Evolutionary conservation across 2,797 vertebrate genomes (phyloP), one percentile per base, ranked within the genome.

Genomic region (Gymnothorax javanicus): DNA sequence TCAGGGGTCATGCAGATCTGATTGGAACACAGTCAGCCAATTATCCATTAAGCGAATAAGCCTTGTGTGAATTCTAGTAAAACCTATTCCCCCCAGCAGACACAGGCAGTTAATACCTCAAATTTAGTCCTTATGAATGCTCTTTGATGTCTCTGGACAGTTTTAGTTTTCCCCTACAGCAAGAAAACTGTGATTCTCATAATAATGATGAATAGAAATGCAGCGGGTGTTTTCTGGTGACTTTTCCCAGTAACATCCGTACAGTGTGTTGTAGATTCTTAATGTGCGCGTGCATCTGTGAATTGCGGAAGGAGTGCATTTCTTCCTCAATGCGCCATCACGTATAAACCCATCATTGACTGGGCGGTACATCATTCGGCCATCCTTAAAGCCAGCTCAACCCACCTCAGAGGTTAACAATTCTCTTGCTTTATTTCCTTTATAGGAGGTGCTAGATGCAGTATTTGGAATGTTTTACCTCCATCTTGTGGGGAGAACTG

Each of bases 131-230:
- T 71, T 52, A 50, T 87, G 88, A 83, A 82, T n/a, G 25, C 12
- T 12, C 85, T 88, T 87, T 86, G 89, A 91, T 89, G 89, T 69
- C 84, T 87, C 75, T 82, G 64, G 82, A 85, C 83, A 83, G 84
- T 84, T 25, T 77, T 83, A 84, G 64, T 84, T 43, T 89, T 88
- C 58, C 81, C 71, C 84, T 89, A 62, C 59, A 69, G 86, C 88
- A 85, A 54, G 82, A 83, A 89, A 90, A 85, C 23, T 73, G 83
- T 56, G 25, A 25, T 87, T 13, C 54, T 82, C 57, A 27, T 13
- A 59, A n/a, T 59, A 83, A 83, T 83, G 82, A 59, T 5, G 7
- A 27, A 83, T 83, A 83, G 12, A 83, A 83, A 83, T 83, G 82
- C 56, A 59, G 11, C n/a, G 58, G n/a, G 57, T 86, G 67, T 82